A percentile compares a stretch with the other conserved stretches of the same genome.
These are phyloP conservation scores for Caenorhabditis afra DNA, from an alignment of 2,888 invertebrate genomes.

Conservation along the genomic window DNA sequence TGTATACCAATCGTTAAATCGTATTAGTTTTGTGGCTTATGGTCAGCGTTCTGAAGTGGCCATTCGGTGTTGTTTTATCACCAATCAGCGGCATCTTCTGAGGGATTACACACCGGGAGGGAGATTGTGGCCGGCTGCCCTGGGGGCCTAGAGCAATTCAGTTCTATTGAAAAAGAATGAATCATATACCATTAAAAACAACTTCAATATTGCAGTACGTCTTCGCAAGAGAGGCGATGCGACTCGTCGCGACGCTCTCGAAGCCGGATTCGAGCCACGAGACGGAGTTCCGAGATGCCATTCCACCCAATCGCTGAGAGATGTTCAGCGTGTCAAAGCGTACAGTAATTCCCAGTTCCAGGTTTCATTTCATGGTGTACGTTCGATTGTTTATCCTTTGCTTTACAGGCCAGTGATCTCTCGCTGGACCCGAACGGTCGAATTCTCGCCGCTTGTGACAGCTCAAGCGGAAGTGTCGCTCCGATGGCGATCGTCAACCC, in stretches of 20 bases:
- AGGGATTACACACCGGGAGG: constrained; percentile 28
- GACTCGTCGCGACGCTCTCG: constrained; percentile 62
- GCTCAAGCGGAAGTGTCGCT: constrained; percentile 46
- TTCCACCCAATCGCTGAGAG: constrained; percentile 65
- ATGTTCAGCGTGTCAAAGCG: constrained; percentile 51
- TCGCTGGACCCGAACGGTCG: constrained; percentile 56
- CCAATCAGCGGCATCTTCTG: constrained; percentile 50
- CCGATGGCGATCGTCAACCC: constrained; percentile 55
- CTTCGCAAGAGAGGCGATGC: constrained; percentile 61
- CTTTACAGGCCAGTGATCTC: constrained; percentile 48
- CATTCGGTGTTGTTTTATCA: constrained; percentile 41
- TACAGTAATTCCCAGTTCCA: constrained; percentile 65
- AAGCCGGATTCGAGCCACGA: constrained; percentile 67
- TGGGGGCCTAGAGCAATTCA: not conserved
- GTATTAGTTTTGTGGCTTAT: constrained; percentile 10
- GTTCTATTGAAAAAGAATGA: too few species aligned
- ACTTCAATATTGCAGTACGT: constrained; percentile 59
- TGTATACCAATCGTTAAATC: constrained; percentile 17
- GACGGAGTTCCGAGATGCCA: constrained; percentile 66
- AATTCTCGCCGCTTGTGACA: constrained; percentile 48
- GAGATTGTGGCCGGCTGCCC: constrained; percentile 12
- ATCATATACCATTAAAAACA: not conserved
- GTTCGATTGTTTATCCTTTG: too few species aligned
- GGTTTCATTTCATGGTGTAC: constrained; percentile 15
- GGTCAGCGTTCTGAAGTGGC: constrained; percentile 24